These are phyloP conservation scores for Dasysyrphus albostriatus DNA, from an alignment of 2,888 invertebrate genomes.

Conservation along the genomic window DNA sequence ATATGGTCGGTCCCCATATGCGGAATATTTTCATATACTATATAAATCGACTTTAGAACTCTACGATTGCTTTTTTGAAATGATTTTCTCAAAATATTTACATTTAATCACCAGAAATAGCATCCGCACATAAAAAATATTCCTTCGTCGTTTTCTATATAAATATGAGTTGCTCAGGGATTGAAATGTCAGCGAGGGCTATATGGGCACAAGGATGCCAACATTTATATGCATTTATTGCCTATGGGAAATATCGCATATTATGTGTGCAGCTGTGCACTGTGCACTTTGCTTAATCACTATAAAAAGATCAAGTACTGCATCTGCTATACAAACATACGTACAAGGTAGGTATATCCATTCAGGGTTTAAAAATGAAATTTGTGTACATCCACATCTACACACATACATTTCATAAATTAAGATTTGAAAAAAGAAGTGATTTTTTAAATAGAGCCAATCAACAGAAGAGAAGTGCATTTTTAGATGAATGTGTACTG, in stretches of 20 bases:
- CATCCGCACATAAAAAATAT: constrained; percentile 47
- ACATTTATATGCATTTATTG: constrained; percentile 28
- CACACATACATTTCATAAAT: too few species aligned
- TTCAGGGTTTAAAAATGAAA: too few species aligned
- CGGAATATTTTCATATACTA: background rate
- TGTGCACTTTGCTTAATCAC: constrained; percentile 57
- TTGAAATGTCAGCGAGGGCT: background rate
- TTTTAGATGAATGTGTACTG: too few species aligned
- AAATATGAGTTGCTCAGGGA: constrained; percentile 44
- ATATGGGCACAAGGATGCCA: constrained; percentile 1
- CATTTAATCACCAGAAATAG: constrained; percentile 73
- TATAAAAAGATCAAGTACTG: background rate
- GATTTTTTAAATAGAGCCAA: too few species aligned
- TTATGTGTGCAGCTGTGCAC: constrained; percentile 25
- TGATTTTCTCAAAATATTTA: constrained; percentile 73
- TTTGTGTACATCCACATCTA: too few species aligned
- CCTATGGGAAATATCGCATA: constrained; percentile 68
- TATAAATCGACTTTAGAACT: constrained; percentile 28
- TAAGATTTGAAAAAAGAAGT: too few species aligned
- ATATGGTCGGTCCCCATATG: background rate
- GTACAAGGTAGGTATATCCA: too few species aligned
- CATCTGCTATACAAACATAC: too few species aligned
- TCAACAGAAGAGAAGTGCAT: too few species aligned
- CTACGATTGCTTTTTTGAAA: constrained; percentile 46
- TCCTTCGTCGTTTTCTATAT: constrained; percentile 36